Evolutionary conservation across 2,797 vertebrate species (phyloP).

Genomic region (Clarias pachynema): DNA sequence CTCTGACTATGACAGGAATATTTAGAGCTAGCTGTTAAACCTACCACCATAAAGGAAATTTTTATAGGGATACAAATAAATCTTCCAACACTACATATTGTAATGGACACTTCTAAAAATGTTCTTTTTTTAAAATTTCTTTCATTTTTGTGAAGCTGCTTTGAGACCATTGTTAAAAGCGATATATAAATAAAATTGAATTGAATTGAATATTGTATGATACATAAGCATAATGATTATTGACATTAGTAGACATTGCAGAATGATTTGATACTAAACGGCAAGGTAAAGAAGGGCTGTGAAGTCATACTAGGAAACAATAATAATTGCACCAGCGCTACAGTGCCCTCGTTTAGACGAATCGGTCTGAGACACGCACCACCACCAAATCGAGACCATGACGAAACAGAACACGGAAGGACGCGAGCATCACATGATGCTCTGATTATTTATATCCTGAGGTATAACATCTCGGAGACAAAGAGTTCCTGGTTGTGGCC

Average conservation of each 20-base stretch:
- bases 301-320: background rate
- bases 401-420: constrained; percentile 23
- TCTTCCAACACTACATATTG: background rate
- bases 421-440: constrained; percentile 47
- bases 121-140: no score
- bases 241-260: background rate
- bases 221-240: background rate
- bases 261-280: background rate
- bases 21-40: background rate
- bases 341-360: constrained; percentile 54
- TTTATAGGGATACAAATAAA: background rate
- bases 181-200: no score
- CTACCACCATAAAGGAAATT: background rate
- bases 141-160: no score
- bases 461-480: constrained; percentile 11
- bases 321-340: background rate
- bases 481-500: constrained; percentile 8
- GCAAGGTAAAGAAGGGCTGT: background rate
- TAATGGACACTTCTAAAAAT: no score
- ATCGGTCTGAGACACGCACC: no score
- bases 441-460: constrained; percentile 40
- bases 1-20: background rate
- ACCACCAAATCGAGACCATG: constrained; percentile 1
- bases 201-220: no score
- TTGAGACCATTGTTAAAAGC: no score